Conservation (phyloP, 1,140 invertebrate genomes). For the Chelonus insularis region DNA sequence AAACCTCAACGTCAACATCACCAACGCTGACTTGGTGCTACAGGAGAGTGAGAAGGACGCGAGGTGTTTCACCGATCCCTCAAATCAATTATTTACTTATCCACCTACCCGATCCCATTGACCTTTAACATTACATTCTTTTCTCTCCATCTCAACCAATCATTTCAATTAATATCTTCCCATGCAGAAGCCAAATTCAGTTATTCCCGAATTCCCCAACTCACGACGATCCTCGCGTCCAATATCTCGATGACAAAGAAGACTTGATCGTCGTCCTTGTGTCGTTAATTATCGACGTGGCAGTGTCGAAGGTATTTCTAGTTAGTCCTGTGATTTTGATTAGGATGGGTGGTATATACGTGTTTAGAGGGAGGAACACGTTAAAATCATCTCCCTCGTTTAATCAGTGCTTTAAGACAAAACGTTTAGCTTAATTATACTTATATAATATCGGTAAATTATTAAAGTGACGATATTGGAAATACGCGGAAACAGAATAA, state of each 20-base stretch:
- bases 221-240: conserved; percentile 19
- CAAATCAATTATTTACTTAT: conserved; percentile 1
- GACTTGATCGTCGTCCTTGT: not conserved
- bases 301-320: conserved; percentile 52
- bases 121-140: too few relatives aligned
- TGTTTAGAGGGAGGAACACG: conserved; percentile 55
- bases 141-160: not conserved
- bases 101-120: too few relatives aligned
- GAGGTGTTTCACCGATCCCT: conserved; percentile 14
- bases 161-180: not conserved
- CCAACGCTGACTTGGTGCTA: too few relatives aligned
- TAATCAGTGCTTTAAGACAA: conserved; percentile 62
- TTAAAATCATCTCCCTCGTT: conserved; percentile 58
- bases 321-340: conserved; percentile 61
- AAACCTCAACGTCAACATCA: not conserved
- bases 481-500: conserved; percentile 7
- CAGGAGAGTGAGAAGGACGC: conserved; percentile 10
- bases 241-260: not conserved
- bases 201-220: too few relatives aligned
- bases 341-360: conserved; percentile 51
- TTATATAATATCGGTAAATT: conserved; percentile 26
- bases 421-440: conserved; percentile 36
- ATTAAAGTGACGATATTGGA: conserved; percentile 13
- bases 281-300: conserved; percentile 24
- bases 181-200: too few relatives aligned